phyloP scores from a whole-genome alignment of 1,140 invertebrate genomes.

The Platorchestia sp. region DNA sequence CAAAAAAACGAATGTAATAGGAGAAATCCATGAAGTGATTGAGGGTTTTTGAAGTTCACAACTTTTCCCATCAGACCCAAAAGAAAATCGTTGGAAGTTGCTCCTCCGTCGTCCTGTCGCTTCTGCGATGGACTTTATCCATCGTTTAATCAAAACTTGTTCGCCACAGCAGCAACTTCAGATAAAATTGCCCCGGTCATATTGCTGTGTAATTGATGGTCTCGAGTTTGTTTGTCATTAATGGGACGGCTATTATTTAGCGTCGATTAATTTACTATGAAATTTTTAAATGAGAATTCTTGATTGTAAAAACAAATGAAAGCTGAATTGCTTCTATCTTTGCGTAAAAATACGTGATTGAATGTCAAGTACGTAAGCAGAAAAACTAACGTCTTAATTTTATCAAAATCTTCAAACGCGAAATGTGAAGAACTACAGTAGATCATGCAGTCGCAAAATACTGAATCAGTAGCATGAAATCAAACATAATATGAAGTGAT shows the following conservation, averaged over 20 bases:
- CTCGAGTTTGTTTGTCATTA: not conserved
- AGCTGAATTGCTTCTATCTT: not conserved
- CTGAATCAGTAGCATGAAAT: too few relatives aligned
- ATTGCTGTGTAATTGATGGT: not conserved
- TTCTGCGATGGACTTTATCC: not conserved
- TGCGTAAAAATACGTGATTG: not conserved
- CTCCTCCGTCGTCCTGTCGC: not conserved
- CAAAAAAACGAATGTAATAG: not conserved
- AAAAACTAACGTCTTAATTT: too few relatives aligned
- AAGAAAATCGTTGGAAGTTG: not conserved
- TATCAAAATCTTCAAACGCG: too few relatives aligned
- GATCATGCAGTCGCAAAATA: too few relatives aligned
- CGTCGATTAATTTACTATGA: not conserved
- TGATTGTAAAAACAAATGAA: not conserved
- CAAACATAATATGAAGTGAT: too few relatives aligned
- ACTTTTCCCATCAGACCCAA: not conserved
- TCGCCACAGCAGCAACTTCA: not conserved
- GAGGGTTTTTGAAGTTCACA: not conserved
- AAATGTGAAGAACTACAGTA: too few relatives aligned
- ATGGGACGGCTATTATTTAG: not conserved
- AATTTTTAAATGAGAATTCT: not conserved
- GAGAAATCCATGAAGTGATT: not conserved
- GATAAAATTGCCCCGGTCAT: not conserved
- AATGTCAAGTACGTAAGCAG: too few relatives aligned
- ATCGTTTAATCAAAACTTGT: slow-evolving; percentile 10